Evolutionary conservation across 2,888 invertebrate species (phyloP).

Genomic region (Coenonympha glycerion): DNA sequence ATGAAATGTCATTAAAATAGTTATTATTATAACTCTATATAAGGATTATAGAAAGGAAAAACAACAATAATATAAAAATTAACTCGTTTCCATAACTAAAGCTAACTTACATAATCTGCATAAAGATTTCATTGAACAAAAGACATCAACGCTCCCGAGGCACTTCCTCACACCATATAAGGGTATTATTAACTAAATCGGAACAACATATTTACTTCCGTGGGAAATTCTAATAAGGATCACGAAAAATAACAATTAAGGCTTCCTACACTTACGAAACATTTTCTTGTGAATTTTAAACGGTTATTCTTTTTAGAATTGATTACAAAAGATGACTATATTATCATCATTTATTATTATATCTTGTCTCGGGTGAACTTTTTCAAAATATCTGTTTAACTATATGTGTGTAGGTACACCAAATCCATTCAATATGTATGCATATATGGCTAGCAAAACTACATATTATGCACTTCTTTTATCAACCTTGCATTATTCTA

Average conservation of each 20-base stretch:
- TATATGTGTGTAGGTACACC: no score
- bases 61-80: no score
- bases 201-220: slow-evolving; percentile 21
- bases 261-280: background rate
- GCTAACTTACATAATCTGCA: background rate
- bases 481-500: no score
- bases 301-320: background rate
- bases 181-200: slow-evolving; percentile 16
- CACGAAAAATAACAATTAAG: background rate
- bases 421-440: no score
- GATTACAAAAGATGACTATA: background rate
- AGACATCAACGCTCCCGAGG: slow-evolving; percentile 14
- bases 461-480: no score
- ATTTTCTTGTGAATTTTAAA: background rate
- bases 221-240: slow-evolving; percentile 21
- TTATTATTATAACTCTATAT: no score
- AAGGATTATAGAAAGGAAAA: no score
- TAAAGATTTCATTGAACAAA: slow-evolving; percentile 7
- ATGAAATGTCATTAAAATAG: no score
- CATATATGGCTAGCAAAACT: no score
- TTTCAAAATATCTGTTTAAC: no score
- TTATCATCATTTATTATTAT: no score
- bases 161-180: slow-evolving; percentile 19
- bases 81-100: background rate
- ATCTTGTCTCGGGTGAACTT: no score